Percentiles rank a stretch among this genome's conserved stretches.
These are phyloP conservation scores for Cygnus buccinator DNA, from an alignment of 2,113 vertebrate genomes.

Conservation along the genomic window DNA sequence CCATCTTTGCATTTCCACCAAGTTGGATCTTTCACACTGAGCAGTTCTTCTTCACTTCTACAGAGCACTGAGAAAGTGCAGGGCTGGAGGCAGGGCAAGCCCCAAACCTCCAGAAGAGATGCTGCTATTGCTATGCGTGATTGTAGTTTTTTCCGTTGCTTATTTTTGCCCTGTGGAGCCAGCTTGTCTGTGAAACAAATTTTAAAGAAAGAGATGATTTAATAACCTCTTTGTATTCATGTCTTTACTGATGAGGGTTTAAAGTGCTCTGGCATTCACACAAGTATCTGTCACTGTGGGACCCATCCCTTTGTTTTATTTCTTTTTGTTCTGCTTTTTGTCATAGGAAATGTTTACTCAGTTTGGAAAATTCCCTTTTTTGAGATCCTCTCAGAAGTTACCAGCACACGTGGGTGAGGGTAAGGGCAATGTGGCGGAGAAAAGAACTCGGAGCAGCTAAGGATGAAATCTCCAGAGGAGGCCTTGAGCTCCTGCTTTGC, in stretches of 20 bases:
- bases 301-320: neutral
- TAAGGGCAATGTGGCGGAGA: neutral
- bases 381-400: neutral
- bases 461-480: neutral
- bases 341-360: neutral
- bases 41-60: neutral
- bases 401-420: neutral
- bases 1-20: neutral
- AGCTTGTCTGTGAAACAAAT: neutral
- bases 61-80: neutral
- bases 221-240: neutral
- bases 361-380: constrained; percentile 3
- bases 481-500: neutral
- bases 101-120: neutral
- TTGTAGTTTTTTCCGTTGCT: neutral
- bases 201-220: neutral
- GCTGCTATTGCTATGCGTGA: neutral
- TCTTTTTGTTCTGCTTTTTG: constrained; percentile 33
- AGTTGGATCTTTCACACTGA: neutral
- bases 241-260: neutral
- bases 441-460: neutral
- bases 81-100: neutral
- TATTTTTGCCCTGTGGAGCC: neutral
- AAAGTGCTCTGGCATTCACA: neutral
- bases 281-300: neutral